These are phyloP conservation scores for Oreochromis spilurus DNA, from an alignment of 2,113 vertebrate genomes.

Conservation along the genomic window DNA sequence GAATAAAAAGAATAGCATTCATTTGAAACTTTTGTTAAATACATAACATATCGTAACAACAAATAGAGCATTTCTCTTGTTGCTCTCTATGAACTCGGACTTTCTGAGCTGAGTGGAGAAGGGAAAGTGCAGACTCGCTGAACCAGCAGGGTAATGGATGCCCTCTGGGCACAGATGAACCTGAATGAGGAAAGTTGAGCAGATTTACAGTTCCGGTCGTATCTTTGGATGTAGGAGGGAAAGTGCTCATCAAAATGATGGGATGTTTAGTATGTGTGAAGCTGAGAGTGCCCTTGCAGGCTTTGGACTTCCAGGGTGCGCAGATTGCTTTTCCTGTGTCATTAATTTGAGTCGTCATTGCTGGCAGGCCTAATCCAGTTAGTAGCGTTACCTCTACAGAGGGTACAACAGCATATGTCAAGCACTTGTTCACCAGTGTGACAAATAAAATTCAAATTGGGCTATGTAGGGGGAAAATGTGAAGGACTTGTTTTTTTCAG, in stretches of 20 bases:
- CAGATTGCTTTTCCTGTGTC: conserved; percentile 75
- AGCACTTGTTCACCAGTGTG: conserved; percentile 35
- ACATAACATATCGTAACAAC: background rate
- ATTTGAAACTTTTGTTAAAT: background rate
- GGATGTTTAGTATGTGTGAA: conserved; percentile 66
- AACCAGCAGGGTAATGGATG: conserved; percentile 16
- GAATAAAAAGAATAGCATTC: background rate
- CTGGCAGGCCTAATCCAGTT: conserved; percentile 63
- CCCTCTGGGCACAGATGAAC: conserved; percentile 27
- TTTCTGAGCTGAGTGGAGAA: background rate
- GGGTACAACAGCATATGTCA: conserved; percentile 44
- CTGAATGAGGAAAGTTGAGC: conserved; percentile 30
- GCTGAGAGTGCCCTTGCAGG: conserved; percentile 59
- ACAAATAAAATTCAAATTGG: conserved; percentile 27
- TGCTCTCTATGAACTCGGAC: background rate
- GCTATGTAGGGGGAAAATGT: background rate
- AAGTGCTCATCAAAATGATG: conserved; percentile 50
- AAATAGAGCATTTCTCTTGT: background rate
- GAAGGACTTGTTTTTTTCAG: background rate
- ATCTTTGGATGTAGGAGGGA: conserved; percentile 40
- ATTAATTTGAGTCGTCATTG: conserved; percentile 70
- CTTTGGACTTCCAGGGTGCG: conserved; percentile 40
- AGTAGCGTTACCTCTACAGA: conserved; percentile 58
- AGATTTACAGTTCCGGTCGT: conserved; percentile 54
- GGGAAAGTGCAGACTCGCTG: background rate